phyloP scores from a whole-genome alignment of 2,888 invertebrate genomes.

The Drosophila siamana region DNA sequence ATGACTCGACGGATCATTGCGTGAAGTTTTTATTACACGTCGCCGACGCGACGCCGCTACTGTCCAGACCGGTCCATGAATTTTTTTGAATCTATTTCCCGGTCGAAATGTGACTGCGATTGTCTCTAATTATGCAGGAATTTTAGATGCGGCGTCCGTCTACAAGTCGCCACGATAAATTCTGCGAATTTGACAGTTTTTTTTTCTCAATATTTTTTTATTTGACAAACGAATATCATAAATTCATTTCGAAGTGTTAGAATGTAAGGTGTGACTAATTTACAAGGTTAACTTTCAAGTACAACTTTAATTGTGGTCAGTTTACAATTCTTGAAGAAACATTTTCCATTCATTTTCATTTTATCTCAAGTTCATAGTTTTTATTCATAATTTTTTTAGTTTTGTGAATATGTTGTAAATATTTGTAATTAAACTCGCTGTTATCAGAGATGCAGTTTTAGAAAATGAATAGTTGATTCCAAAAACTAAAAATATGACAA shows the following conservation, averaged over 20 bases:
- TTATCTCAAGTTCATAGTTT: no score
- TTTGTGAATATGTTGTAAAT: neutral
- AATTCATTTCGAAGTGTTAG: constrained; percentile 44
- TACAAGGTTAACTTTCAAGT: neutral
- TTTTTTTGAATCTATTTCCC: constrained; percentile 65
- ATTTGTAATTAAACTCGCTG: neutral
- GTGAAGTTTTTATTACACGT: constrained; percentile 72
- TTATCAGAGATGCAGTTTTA: neutral
- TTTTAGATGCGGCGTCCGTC: constrained; percentile 55
- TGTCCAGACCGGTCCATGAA: constrained; percentile 69
- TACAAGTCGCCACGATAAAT: constrained; percentile 71
- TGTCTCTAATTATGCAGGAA: constrained; percentile 71
- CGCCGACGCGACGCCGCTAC: constrained; percentile 56
- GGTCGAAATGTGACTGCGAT: constrained; percentile 50
- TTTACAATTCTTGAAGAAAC: neutral
- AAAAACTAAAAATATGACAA: no score
- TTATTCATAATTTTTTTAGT: neutral
- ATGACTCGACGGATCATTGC: constrained; percentile 56
- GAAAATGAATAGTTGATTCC: no score
- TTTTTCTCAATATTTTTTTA: constrained; percentile 15
- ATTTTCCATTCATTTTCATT: neutral
- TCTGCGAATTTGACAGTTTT: constrained; percentile 58
- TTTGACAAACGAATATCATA: constrained; percentile 44
- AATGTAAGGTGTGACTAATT: constrained; percentile 5
- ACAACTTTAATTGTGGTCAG: neutral